Conservation (phyloP, 2,113 vertebrate genomes). For the Sinocyclocheilus anophthalmus region DNA sequence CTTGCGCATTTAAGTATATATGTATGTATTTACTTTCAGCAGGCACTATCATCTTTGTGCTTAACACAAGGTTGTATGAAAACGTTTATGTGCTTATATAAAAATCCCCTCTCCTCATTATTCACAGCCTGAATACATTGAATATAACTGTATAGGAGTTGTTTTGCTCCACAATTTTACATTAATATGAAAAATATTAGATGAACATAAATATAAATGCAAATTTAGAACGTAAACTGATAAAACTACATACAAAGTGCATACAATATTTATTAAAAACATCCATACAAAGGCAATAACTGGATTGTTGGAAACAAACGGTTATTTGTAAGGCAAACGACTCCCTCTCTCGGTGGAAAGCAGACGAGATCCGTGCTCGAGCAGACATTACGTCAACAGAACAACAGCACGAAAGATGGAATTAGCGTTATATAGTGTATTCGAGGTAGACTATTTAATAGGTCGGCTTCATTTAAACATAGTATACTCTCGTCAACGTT, state of each 20-base stretch:
- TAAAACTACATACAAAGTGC: not conserved
- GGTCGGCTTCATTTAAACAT: not conserved
- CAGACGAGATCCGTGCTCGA: too few species aligned
- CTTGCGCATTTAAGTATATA: too few species aligned
- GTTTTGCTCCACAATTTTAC: not conserved
- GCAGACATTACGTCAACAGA: not conserved
- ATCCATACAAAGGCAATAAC: not conserved
- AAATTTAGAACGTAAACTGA: not conserved
- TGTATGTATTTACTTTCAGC: too few species aligned
- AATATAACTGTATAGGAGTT: not conserved
- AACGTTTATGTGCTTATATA: not conserved
- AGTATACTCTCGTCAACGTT: not conserved
- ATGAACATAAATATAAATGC: too few species aligned
- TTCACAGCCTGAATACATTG: not conserved
- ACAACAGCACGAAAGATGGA: not conserved
- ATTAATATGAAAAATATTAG: not conserved
- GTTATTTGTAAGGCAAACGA: conserved; percentile 9
- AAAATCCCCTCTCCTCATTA: not conserved
- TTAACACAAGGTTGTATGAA: not conserved
- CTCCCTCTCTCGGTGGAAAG: conserved; percentile 45
- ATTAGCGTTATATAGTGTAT: too few species aligned
- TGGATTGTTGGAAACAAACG: too few species aligned
- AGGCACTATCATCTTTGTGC: too few species aligned
- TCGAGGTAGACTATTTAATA: not conserved
- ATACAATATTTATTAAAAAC: not conserved